phyloP scores from a whole-genome alignment of 2,797 vertebrate genomes.

The Chaunax sp. region DNA sequence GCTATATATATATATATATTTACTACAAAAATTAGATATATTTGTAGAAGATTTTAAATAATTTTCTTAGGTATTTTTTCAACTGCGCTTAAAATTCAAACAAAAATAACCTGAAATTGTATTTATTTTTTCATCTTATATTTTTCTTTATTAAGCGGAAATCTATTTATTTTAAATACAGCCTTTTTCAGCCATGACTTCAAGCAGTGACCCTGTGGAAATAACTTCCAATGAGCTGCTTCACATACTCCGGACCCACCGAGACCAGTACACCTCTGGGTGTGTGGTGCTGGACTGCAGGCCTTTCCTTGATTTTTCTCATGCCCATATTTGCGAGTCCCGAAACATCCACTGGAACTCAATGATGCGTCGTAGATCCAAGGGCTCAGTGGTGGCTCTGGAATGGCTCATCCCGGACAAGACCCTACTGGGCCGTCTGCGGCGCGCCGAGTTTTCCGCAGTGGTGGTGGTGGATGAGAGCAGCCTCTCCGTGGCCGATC shows the following conservation, averaged over 20 bases:
- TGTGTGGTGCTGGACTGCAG: constrained; percentile 88
- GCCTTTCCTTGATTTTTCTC: constrained; percentile 87
- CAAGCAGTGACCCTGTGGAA: constrained; percentile 68
- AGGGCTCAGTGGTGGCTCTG: constrained; percentile 81
- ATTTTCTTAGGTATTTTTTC: neutral
- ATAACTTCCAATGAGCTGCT: constrained; percentile 77
- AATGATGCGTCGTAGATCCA: constrained; percentile 86
- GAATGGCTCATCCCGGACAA: constrained; percentile 88
- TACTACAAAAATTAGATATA: neutral
- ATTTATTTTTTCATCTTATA: no score
- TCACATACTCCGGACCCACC: constrained; percentile 76
- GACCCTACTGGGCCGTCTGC: constrained; percentile 80
- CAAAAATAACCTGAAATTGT: neutral
- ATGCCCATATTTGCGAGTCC: constrained; percentile 82
- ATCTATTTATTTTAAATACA: neutral
- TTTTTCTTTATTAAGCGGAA: neutral
- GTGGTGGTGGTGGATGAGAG: constrained; percentile 88
- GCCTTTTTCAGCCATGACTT: constrained; percentile 62
- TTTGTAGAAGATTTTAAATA: neutral
- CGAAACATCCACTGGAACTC: constrained; percentile 90
- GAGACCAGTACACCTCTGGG: constrained; percentile 68
- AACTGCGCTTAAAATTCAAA: neutral
- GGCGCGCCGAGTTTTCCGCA: constrained; percentile 79
- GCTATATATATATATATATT: no score
- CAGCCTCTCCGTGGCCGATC: constrained; percentile 72